Conservation (phyloP, 92 coral and sea anemone genomes). For the Palythoa grandis region DNA sequence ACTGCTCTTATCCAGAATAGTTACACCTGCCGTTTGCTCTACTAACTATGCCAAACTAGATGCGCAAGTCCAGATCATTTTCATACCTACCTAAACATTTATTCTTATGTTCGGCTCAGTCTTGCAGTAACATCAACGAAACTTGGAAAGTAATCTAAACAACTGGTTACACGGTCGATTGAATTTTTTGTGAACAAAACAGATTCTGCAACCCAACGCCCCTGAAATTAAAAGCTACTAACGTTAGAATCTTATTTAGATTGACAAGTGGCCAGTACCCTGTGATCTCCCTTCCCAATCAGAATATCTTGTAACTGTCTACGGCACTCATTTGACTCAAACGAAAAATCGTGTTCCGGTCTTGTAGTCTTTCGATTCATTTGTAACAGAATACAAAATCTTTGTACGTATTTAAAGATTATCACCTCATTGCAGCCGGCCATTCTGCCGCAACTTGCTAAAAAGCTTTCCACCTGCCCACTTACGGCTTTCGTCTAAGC, state of each 20-base stretch:
- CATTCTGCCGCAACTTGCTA: background rate
- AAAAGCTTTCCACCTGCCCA: background rate
- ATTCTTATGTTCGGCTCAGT: background rate
- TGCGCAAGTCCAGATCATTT: background rate
- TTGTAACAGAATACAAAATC: conserved; percentile 10
- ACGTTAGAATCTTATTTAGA: no score
- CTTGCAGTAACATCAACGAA: background rate
- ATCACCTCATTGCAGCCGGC: background rate
- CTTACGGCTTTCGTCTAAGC: background rate
- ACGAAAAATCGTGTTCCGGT: background rate
- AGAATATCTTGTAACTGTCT: no score
- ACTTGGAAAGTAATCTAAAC: no score
- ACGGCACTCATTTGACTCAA: no score
- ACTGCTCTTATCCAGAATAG: background rate
- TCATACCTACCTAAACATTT: background rate
- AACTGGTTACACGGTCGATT: no score
- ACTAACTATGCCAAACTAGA: background rate
- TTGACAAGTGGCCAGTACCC: no score
- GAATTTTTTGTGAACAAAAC: no score
- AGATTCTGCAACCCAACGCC: no score
- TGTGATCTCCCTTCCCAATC: no score
- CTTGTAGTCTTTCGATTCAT: background rate
- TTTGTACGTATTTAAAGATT: background rate
- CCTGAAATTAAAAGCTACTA: no score
- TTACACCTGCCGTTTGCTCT: background rate